A percentile compares a stretch with the other conserved stretches of the same genome.
phyloP scores from a whole-genome alignment of 2,797 vertebrate genomes.

The Anguilla pacifica region DNA sequence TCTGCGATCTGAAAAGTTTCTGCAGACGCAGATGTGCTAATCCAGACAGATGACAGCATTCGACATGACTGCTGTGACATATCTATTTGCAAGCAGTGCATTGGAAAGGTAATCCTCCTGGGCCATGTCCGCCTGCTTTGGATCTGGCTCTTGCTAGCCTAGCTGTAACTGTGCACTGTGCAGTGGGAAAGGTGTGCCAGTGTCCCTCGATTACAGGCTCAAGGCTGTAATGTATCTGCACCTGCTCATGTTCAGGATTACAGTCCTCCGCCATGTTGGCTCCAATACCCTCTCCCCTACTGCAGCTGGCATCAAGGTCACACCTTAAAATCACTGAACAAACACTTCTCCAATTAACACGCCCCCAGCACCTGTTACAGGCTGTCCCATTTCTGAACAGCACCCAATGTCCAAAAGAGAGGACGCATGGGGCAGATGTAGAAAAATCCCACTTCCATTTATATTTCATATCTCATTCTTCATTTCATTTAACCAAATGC shows the following conservation, averaged over 20 bases:
- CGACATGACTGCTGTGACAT: background rate
- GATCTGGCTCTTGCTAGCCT: background rate
- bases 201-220: constrained; percentile 11
- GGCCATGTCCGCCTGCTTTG: background rate
- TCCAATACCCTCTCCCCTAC: constrained; percentile 1
- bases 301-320: constrained; percentile 55
- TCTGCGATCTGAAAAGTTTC: background rate
- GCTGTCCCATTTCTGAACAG: background rate
- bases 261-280: background rate
- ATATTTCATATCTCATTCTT: background rate
- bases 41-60: background rate
- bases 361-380: constrained; percentile 32
- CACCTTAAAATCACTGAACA: constrained; percentile 52
- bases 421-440: background rate
- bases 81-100: background rate
- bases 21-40: background rate
- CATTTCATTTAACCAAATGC: background rate
- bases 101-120: background rate
- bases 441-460: background rate
- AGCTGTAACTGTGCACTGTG: background rate
- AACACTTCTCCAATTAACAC: constrained; percentile 31
- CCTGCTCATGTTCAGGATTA: constrained; percentile 9
- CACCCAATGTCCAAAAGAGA: background rate
- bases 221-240: constrained; percentile 24
- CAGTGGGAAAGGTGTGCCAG: background rate